phyloP scores from a whole-genome alignment of 2,888 invertebrate species.

The Zelleria hepariella region DNA sequence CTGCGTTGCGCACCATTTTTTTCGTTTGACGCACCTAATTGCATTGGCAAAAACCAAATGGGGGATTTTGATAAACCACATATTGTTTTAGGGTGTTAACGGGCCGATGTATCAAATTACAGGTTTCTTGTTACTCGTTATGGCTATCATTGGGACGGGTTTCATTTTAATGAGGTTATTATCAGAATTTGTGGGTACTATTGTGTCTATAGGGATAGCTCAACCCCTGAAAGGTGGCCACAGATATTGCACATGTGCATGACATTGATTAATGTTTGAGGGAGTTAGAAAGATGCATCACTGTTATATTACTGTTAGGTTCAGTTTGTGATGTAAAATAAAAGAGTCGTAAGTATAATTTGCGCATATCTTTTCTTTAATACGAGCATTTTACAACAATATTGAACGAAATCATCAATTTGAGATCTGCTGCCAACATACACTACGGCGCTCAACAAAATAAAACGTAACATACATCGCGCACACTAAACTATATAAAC shows the following conservation, averaged over 20 bases:
- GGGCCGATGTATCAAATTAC: background rate
- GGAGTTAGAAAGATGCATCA: no score
- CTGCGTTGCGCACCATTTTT: background rate
- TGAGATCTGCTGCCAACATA: conserved; percentile 72
- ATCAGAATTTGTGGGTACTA: background rate
- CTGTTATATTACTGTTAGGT: no score
- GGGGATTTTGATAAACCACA: no score
- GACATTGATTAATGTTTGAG: no score
- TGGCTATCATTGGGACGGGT: background rate
- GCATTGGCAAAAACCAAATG: no score
- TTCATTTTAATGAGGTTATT: background rate
- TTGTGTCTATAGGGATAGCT: background rate
- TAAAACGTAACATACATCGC: conserved; percentile 46
- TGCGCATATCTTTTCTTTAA: conserved; percentile 71
- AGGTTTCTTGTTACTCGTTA: background rate
- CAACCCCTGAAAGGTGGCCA: no score
- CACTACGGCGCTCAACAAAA: conserved; percentile 72
- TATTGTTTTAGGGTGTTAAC: background rate
- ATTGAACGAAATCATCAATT: conserved; percentile 70
- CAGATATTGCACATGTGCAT: no score
- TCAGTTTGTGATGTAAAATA: conserved; percentile 17
- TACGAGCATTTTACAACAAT: conserved; percentile 73
- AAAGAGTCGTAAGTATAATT: conserved; percentile 32
- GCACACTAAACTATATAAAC: conserved; percentile 72
- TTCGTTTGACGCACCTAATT: no score